Conservation (phyloP, 2,797 vertebrate species). For the Tiaroga cobitis region DNA sequence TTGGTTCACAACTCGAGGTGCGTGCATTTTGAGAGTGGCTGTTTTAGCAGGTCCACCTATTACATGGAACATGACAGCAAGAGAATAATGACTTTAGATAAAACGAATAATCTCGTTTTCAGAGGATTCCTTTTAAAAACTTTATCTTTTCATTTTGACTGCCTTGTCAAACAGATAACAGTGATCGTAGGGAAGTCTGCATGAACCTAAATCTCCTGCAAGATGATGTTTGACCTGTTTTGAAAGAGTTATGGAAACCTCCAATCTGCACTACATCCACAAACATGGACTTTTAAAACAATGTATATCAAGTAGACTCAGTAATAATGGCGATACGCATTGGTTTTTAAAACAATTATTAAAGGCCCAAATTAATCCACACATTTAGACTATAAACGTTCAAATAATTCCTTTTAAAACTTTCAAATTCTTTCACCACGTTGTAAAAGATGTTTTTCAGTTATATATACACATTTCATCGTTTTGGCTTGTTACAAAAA, state of each 20-base stretch:
- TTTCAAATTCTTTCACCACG: neutral
- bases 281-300: neutral
- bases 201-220: neutral
- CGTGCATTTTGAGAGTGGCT: constrained; percentile 62
- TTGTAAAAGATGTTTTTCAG: neutral
- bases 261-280: neutral
- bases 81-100: neutral
- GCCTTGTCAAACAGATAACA: neutral
- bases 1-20: constrained; percentile 64
- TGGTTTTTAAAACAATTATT: neutral
- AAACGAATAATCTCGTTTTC: too few relatives aligned
- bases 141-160: neutral
- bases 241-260: neutral
- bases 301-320: neutral
- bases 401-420: neutral
- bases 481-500: neutral
- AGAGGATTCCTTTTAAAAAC: neutral
- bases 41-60: constrained; percentile 54
- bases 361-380: neutral
- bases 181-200: neutral
- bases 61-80: constrained; percentile 46
- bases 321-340: neutral
- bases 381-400: neutral
- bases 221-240: neutral
- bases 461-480: neutral